Percentiles rank a stretch among this genome's conserved stretches.
These are phyloP conservation scores for Pomatostomus ruficeps DNA, from an alignment of 2,113 vertebrate genomes.

Conservation along the genomic window DNA sequence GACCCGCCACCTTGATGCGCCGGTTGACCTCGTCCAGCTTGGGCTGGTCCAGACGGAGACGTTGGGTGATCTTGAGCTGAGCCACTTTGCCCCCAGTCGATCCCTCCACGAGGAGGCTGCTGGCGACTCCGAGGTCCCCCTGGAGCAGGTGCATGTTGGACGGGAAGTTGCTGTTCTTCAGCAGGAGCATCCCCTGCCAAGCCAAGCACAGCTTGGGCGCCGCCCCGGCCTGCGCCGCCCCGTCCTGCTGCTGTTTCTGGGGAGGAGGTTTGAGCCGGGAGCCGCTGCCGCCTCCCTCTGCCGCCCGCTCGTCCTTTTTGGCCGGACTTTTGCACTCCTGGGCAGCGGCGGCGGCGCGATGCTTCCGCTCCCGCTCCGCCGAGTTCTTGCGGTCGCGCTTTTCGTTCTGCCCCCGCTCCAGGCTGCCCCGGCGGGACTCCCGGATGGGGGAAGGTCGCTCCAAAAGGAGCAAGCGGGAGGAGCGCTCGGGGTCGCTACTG, in stretches of 20 bases:
- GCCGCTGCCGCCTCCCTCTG: conserved; percentile 63
- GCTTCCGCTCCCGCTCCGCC: conserved; percentile 81
- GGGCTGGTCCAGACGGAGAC: conserved; percentile 96
- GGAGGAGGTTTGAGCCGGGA: conserved; percentile 63
- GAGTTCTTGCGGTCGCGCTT: conserved; percentile 75
- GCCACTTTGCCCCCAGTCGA: conserved; percentile 86
- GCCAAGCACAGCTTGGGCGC: conserved; percentile 86
- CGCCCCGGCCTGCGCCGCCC: conserved; percentile 64
- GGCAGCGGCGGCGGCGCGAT: conserved; percentile 40
- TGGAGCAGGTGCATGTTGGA: conserved; percentile 97
- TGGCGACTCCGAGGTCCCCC: conserved; percentile 89
- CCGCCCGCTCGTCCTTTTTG: conserved; percentile 80
- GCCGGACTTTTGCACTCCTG: conserved; percentile 79
- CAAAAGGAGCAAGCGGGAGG: conserved; percentile 70
- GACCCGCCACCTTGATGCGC: conserved; percentile 96
- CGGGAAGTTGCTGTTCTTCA: conserved; percentile 98
- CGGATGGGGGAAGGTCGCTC: conserved; percentile 82
- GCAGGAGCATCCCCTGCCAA: conserved; percentile 95
- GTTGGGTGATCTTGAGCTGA: conserved; percentile 98
- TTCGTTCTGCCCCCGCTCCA: conserved; percentile 81
- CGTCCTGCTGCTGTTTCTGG: conserved; percentile 67
- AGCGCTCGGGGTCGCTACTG: conserved; percentile 85
- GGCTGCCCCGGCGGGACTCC: conserved; percentile 79
- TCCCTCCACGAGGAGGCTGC: conserved; percentile 87
- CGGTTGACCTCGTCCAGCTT: conserved; percentile 97